phyloP scores from a whole-genome alignment of 2,113 vertebrate genomes.

The Trachemys scripta region DNA sequence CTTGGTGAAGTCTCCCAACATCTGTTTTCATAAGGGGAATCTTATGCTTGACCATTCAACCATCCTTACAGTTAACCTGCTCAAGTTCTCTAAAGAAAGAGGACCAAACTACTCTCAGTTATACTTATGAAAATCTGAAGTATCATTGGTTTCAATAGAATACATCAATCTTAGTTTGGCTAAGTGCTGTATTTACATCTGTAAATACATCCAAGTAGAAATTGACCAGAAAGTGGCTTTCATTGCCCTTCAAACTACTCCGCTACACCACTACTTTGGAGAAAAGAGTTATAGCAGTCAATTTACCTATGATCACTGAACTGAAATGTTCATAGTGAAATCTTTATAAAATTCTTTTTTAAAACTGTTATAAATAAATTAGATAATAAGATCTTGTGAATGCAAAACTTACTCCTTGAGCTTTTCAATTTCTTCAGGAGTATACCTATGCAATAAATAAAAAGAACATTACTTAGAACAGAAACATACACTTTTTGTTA shows the following conservation, averaged over 20 bases:
- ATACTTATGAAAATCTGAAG: background rate
- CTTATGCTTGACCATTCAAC: background rate
- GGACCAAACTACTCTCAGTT: background rate
- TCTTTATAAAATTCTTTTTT: conserved; percentile 4
- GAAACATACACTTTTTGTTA: conserved; percentile 10
- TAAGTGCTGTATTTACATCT: background rate
- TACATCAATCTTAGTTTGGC: background rate
- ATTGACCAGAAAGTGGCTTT: background rate
- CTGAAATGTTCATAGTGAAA: background rate
- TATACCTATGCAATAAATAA: conserved; percentile 85
- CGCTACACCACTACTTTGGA: background rate
- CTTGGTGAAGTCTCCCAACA: background rate
- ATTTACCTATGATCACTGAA: background rate
- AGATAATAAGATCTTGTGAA: background rate
- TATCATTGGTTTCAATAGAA: background rate
- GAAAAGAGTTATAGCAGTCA: background rate
- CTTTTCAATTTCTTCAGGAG: conserved; percentile 94
- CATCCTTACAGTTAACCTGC: background rate
- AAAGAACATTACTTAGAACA: conserved; percentile 52
- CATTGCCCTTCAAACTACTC: background rate
- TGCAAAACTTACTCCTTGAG: conserved; percentile 93
- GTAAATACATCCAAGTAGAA: background rate
- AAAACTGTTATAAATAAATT: conserved; percentile 30
- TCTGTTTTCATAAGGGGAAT: background rate
- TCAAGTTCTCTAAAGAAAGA: background rate